These are phyloP conservation scores for Thaumatotibia leucotreta DNA, from an alignment of 1,140 invertebrate genomes.

Conservation along the genomic window DNA sequence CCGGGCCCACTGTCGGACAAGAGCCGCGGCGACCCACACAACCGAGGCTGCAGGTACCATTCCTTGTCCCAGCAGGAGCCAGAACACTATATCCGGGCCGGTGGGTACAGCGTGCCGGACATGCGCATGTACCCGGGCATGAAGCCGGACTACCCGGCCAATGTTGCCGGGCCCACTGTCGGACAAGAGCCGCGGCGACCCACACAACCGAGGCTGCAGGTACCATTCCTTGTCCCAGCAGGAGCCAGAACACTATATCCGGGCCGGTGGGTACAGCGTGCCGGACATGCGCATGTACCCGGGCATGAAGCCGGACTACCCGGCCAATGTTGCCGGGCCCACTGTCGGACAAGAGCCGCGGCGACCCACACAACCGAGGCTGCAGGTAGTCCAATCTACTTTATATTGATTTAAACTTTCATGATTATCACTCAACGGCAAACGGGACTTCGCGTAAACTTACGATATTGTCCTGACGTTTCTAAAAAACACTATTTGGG, in stretches of 20 bases:
- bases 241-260: conserved; percentile 26
- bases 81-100: conserved; percentile 16
- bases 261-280: background rate
- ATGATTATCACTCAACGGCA: too few relatives aligned
- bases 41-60: conserved; percentile 49
- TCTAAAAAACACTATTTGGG: too few relatives aligned
- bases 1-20: background rate
- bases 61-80: conserved; percentile 27
- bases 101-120: background rate
- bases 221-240: conserved; percentile 22
- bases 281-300: conserved; percentile 6
- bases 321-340: background rate
- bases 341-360: conserved; percentile 15
- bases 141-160: conserved; percentile 2
- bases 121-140: background rate
- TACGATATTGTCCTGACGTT: too few relatives aligned
- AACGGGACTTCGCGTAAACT: too few relatives aligned
- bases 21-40: conserved; percentile 30
- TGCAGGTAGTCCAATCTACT: conserved; percentile 53
- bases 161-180: background rate
- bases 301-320: conserved; percentile 7
- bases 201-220: conserved; percentile 48
- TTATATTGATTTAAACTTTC: too few relatives aligned
- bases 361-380: conserved; percentile 37
- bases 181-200: conserved; percentile 27